Evolutionary conservation across 1,140 invertebrate genomes (phyloP).

Genomic region (Homarus americanus): DNA sequence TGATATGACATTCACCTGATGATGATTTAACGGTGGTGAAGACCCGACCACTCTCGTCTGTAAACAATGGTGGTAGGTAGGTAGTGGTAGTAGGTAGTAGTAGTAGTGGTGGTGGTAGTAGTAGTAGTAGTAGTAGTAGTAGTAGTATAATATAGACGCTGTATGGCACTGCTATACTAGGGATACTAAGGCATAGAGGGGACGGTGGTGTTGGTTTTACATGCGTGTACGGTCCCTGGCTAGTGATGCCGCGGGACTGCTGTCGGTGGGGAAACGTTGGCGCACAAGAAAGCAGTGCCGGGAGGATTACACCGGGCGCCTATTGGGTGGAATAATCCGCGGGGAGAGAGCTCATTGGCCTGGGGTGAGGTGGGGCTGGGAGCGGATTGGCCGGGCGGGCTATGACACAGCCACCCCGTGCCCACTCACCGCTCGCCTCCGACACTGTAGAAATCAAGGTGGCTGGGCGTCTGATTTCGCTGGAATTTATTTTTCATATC

Average conservation of each 20-base stretch:
- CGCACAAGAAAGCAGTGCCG: slow-evolving; percentile 54
- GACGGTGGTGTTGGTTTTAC: slow-evolving; percentile 44
- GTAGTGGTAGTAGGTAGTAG: background rate
- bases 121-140: background rate
- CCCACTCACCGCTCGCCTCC: background rate
- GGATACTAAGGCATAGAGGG: slow-evolving; percentile 35
- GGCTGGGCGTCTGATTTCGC: slow-evolving; percentile 60
- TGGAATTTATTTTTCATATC: slow-evolving; percentile 47
- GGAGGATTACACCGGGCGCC: slow-evolving; percentile 45
- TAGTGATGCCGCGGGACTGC: slow-evolving; percentile 6
- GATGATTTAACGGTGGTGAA: too few relatives aligned
- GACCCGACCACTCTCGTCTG: too few relatives aligned
- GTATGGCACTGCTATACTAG: slow-evolving; percentile 48
- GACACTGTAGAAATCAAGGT: slow-evolving; percentile 52
- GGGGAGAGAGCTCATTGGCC: slow-evolving; percentile 36
- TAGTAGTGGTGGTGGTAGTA: background rate
- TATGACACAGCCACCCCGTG: slow-evolving; percentile 13
- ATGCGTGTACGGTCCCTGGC: slow-evolving; percentile 4
- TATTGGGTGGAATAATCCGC: slow-evolving; percentile 52
- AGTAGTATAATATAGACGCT: slow-evolving; percentile 8
- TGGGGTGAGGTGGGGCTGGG: background rate
- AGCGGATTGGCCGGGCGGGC: slow-evolving; percentile 1
- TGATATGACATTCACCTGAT: too few relatives aligned
- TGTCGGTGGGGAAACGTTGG: background rate
- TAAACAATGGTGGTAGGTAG: too few relatives aligned